Evolutionary conservation across 2,113 vertebrate genomes (phyloP).

Genomic region (Tinamus guttatus): DNA sequence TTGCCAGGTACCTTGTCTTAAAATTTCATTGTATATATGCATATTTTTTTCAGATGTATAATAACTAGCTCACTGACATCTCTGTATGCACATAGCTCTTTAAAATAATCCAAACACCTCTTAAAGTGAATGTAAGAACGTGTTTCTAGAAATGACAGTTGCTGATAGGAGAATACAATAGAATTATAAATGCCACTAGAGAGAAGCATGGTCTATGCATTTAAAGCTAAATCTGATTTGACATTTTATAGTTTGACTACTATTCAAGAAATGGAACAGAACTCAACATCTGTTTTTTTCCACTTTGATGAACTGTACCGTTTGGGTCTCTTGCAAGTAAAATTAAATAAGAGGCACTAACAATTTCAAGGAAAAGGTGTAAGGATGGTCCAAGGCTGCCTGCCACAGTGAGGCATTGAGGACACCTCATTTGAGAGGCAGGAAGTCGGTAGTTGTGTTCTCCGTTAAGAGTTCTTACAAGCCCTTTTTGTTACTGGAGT

Average conservation of each 20-base stretch:
- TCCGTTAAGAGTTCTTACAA: background rate
- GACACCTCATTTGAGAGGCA: background rate
- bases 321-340: background rate
- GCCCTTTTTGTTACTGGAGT: background rate
- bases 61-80: background rate
- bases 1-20: background rate
- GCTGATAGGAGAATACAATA: background rate
- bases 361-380: background rate
- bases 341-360: background rate
- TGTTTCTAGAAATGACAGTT: background rate
- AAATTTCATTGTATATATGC: no score
- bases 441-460: background rate
- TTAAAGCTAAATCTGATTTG: background rate
- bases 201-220: background rate
- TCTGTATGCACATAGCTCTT: background rate
- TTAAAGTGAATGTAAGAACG: background rate
- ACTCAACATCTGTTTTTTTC: background rate
- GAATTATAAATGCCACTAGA: background rate
- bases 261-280: background rate
- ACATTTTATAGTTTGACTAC: background rate
- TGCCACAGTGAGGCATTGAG: background rate
- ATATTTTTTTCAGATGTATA: background rate
- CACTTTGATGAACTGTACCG: background rate
- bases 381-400: background rate
- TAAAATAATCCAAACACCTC: background rate